Conservation (phyloP, 2,113 vertebrate species). For the Caretta caretta region DNA sequence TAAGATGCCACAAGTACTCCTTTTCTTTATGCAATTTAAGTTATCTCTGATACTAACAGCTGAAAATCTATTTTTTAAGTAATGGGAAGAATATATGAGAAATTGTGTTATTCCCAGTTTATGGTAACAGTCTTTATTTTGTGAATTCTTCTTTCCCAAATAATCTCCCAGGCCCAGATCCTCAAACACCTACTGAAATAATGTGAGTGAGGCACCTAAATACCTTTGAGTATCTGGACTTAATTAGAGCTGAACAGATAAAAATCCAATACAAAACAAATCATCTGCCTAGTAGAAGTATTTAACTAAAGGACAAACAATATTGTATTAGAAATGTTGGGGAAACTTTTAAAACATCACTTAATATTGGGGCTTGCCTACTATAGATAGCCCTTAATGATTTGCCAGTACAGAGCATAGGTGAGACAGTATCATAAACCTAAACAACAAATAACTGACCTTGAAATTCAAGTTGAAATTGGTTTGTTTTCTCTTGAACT, state of each 20-base stretch:
- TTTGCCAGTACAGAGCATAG: background rate
- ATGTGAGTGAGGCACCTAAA: no score
- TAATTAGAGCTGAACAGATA: background rate
- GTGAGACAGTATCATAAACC: background rate
- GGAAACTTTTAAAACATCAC: background rate
- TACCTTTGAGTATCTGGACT: no score
- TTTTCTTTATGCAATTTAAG: background rate
- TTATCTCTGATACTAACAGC: background rate
- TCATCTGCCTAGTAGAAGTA: background rate
- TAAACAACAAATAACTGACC: background rate
- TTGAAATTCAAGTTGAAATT: background rate
- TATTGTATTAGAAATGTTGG: background rate
- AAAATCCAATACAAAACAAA: background rate
- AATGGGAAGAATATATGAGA: background rate
- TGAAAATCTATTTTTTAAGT: background rate
- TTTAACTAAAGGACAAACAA: constrained; percentile 27
- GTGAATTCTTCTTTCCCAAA: background rate
- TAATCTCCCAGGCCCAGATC: background rate
- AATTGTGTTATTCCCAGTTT: constrained; percentile 8
- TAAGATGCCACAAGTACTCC: no score
- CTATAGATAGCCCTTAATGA: background rate
- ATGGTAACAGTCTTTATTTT: no score
- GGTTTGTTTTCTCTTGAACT: background rate
- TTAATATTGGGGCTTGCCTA: background rate
- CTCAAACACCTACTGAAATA: background rate